Evolutionary conservation across 2,113 vertebrate species (phyloP), one percentile per base, ranked within the genome.

Genomic region (Myxocyprinus asiaticus): DNA sequence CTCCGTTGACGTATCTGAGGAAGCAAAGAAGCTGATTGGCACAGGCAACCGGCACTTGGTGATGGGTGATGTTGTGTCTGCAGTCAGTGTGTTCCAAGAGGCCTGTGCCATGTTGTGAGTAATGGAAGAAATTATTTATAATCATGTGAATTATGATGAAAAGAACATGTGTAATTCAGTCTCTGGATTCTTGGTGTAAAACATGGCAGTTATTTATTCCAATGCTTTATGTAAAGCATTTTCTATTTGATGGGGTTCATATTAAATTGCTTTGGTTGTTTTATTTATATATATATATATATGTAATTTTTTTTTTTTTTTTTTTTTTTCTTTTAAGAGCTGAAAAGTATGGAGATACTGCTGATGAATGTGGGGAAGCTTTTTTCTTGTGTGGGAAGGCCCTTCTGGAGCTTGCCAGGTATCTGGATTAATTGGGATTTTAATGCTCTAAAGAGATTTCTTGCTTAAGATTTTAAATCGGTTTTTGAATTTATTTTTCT

Each of bases 371-470:
- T 91, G 98, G 95, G 0, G 97, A 99, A 92, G 97, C 96, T 47
- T 95, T 96, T 85, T 98, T 97, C 91, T 93, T 96, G 9, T 99
- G 96, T 92, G 98, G 98, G 81, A 98, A 97, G 83, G 95, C 96
- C 59, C 93, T 99, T 53, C 87, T 99, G 86, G 98, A 99, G 82
- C 88, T 99, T 81, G 98, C 97, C 89, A 96, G 98, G 97, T 96
- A 92, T 9, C 2, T 15, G 58, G n/a, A 11, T 48, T 15, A 64
- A 59, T 61, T 22, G 6, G 55, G n/a, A n/a, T 66, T 6, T 43
- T 33, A 33, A 33, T 67, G 53, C 17, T 11, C 7, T 67, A 15
- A 55, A 17, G 14, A 48, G 14, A 33, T 33, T 58, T 58, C 2
- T 6, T 56, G 5, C 55, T 56, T 58, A 58, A 6, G 7, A 3